Base-by-base conservation (phyloP, 2,797 vertebrate species). In the Thaleichthys pacificus region DNA sequence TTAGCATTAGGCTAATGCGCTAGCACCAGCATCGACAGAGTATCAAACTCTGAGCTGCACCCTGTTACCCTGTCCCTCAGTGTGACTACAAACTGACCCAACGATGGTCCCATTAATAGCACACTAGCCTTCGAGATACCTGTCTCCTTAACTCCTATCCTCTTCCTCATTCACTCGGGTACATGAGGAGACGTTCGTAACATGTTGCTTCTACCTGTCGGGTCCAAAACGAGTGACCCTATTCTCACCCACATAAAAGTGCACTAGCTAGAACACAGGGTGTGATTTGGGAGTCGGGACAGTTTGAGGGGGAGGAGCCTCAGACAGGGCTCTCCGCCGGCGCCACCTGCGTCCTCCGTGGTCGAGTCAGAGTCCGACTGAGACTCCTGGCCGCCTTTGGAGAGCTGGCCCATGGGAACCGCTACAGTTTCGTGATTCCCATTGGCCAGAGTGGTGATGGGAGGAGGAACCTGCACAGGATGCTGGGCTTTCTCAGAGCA, bases 401-500 rank as follows among this genome's bases (percentile, higher is more conserved):
- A 90, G 69, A 89, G 91, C 22, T 93, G 91, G 68, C 87, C 78
- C 6, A 91, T 80, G 0, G 95, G 92, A 71, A 94, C 93, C 21
- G 89, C 89, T 60, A 93, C 93, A 0, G 91, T 69, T 0, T 94
- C 95, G 22, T 93, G 95, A 64, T 56, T 81, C 21, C 95, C 94
- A 0, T 88, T 90, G 81, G 74, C 85, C 42, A 93, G 75, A 0
- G 80, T 66, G 63, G 65, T 15, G 22, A 47, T 54, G 65, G 80
- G 65, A 62, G 86, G 81, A 0, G 73, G 21, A 17, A 66, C 69
- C 79, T 61, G 85, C 3, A 69, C 58, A 70, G 57, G 57, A 49
- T 77, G 83, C 71, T 80, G 86, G 75, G 89, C 89, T 74, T 82
- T 95, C 86, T 98, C 96, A 0, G 97, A 97, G 87, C 96, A 99